Percentiles rank a stretch among this genome's conserved stretches.
phyloP scores from a whole-genome alignment of 2,113 vertebrate genomes.

The Rattus norvegicus region DNA sequence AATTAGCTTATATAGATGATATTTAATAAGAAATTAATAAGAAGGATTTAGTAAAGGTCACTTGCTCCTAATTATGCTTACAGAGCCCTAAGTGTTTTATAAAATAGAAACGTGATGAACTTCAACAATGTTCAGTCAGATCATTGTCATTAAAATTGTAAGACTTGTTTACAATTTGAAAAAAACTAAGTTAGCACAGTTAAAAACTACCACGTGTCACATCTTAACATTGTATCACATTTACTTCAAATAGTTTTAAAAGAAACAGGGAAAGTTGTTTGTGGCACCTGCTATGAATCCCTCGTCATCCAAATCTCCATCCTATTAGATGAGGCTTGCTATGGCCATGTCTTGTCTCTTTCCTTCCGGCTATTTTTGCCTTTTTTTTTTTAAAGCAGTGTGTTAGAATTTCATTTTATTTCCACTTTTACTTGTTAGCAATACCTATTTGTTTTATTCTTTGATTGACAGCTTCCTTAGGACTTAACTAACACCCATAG shows the following conservation, averaged over 20 bases:
- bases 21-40: slow-evolving; percentile 44
- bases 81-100: slow-evolving; percentile 27
- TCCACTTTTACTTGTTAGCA: not conserved
- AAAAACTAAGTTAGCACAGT: not conserved
- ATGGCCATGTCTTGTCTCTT: too few species aligned
- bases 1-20: slow-evolving; percentile 19
- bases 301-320: not conserved
- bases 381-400: not conserved
- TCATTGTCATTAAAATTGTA: slow-evolving; percentile 33
- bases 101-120: not conserved
- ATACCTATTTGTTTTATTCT: not conserved
- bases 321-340: not conserved
- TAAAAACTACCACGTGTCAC: not conserved
- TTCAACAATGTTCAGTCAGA: not conserved
- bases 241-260: not conserved
- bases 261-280: not conserved
- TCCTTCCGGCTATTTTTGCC: not conserved
- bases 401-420: not conserved
- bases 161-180: slow-evolving; percentile 1
- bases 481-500: not conserved
- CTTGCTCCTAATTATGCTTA: slow-evolving; percentile 51
- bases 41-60: slow-evolving; percentile 59
- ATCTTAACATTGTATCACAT: not conserved
- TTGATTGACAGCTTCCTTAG: not conserved
- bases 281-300: not conserved